phyloP scores from a whole-genome alignment of 2,888 invertebrate genomes.

The Graphium colonna region DNA sequence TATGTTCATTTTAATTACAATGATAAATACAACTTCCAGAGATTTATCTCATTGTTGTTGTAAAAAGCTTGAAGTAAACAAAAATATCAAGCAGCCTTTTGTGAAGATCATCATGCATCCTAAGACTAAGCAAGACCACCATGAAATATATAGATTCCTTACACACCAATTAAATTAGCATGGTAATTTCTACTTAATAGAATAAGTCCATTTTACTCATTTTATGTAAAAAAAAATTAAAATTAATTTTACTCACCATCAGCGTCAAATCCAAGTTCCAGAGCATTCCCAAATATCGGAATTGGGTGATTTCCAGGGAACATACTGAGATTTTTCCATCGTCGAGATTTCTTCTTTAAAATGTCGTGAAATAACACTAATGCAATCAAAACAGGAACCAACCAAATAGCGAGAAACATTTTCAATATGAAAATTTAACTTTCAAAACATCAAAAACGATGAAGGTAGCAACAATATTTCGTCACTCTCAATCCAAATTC shows the following conservation, averaged over 20 bases:
- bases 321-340: conserved; percentile 38
- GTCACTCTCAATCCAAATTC: not conserved
- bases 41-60: too few relatives aligned
- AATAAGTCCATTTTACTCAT: not conserved
- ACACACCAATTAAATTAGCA: too few relatives aligned
- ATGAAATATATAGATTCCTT: too few relatives aligned
- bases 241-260: conserved; percentile 37
- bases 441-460: not conserved
- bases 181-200: too few relatives aligned
- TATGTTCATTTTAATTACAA: too few relatives aligned
- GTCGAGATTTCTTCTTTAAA: conserved; percentile 28
- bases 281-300: conserved; percentile 50
- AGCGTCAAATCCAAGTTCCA: conserved; percentile 47
- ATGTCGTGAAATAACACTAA: conserved; percentile 31
- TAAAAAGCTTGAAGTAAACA: too few relatives aligned
- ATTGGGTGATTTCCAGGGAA: conserved; percentile 44
- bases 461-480: not conserved
- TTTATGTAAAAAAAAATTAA: too few relatives aligned
- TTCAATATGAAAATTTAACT: not conserved
- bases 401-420: conserved; percentile 32
- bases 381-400: conserved; percentile 30
- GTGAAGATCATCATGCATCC: too few relatives aligned
- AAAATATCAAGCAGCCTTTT: too few relatives aligned
- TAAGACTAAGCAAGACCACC: too few relatives aligned
- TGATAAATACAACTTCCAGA: too few relatives aligned